Base-by-base conservation (phyloP, 2,888 invertebrate genomes). In the Agonopterix alstromeriana region DNA sequence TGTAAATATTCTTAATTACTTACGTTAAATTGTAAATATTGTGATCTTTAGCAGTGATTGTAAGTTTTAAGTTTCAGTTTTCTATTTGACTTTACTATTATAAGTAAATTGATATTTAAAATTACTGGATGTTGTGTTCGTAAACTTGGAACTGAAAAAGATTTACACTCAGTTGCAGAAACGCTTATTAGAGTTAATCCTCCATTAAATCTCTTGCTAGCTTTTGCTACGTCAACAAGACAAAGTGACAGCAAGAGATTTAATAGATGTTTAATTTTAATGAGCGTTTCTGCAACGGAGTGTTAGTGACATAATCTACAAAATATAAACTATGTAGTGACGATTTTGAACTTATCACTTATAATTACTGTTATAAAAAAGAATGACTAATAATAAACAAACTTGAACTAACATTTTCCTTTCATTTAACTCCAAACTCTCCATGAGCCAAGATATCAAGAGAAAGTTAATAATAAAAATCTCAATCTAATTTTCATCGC, bases 1-100 rank as follows among this genome's bases (percentile, higher is more conserved):
- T 84, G 84, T 85, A 85, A 77, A 85, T 86, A 82, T 74, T 73
- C 73, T 72, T 17, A 14, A n/a, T n/a, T n/a, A n/a, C 45, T 70
- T 80, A 42, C 17, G 43, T 36, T 48, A 47, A 46, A 43, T 38
- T 84, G 84, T 85, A 85, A 79, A 86, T 86, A 82, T 74, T 66
- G 58, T 60, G 55, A 61, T 59, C 48, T 59, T 51, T 42, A 53
- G 58, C 82, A 83, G 83, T 76, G 56, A 81, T 86, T 85, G 79
- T 86, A 82, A 84, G 85, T 83, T 77, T 70, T 76, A 75, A 57
- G 77, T 78, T 75, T 41, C 41, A 10, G 10, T 41, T 41, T 3
- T 36, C 9, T 8, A 36, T 36, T 36, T 36, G 38, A 17, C n/a
- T 36, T 5, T 36, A 36, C 10, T 36, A 17, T 36, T 36, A n/a